Base-by-base conservation (phyloP, 2,113 vertebrate species). In the Mionectes macconnelli region DNA sequence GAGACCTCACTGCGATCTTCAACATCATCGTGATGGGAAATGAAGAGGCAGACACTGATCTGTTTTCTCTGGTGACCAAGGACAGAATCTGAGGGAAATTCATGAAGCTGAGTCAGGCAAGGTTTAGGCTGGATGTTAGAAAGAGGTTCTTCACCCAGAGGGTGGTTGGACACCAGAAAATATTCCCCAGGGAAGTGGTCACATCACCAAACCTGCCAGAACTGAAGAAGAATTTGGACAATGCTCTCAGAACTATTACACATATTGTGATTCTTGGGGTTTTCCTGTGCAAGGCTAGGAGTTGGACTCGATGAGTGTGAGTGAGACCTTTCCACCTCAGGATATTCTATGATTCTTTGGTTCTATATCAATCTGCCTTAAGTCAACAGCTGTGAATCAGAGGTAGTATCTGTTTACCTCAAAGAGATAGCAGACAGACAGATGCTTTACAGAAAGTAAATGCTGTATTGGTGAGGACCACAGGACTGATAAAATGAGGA, bases 11-110 rank as follows among this genome's bases (percentile, higher is more conserved):
- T 52, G 55, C 6, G 4, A 33, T 27, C 49, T 33, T 60, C 39
- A 60, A 1, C 5, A 68, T 60, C 23, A 27, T 39, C 0, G 1
- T 15, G 19, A 39, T 15, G 28, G 12, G 4, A 23, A 45, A 15
- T 8, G 4, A 12, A 69, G 8, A 17, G 33, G 12, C 12, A 53
- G 39, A 20, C 33, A 27, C 15, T 28, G 55, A 33, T 62, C 55
- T 53, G n/a, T 20, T 7, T 18, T 69, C 12, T 62, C 7, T n/a
- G 23, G 12, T 69, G 64, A 16, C 14, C 33, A 39, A 22, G 1
- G 10, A 55, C 39, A 47, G 10, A 10, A 53, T 22, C 37, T 0
- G 0, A 37, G 39, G 56, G 30, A 40, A 40, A 33, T 47, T 27
- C n/a, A 20, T 24, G n/a, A 53, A n/a, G 6, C 10, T 18, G 28